These are phyloP conservation scores for Spea hammondii DNA, from an alignment of 2,797 vertebrate genomes.

Conservation along the genomic window DNA sequence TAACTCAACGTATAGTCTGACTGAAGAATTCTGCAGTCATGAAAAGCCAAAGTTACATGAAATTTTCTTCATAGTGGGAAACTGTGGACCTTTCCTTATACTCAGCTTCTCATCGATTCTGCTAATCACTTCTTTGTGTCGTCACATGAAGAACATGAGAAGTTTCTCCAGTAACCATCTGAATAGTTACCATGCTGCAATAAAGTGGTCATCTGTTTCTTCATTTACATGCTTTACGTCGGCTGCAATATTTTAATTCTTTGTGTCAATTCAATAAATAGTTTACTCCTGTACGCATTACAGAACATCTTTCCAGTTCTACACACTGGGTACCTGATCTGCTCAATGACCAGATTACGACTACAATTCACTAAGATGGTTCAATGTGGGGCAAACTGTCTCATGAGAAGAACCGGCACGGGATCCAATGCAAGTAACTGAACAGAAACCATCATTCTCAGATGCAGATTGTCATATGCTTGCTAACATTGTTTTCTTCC, in stretches of 20 bases:
- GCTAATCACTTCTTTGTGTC: not conserved
- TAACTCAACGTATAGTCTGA: not conserved
- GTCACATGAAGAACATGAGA: not conserved
- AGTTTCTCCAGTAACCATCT: not conserved
- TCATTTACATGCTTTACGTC: not conserved
- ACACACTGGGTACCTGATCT: not conserved
- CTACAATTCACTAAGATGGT: not conserved
- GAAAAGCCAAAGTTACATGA: not conserved
- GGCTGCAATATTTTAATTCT: not conserved
- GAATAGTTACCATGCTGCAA: not conserved
- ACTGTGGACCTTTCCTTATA: not conserved
- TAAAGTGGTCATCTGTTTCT: not conserved
- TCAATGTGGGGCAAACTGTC: not conserved
- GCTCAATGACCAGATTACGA: not conserved
- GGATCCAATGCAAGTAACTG: not conserved
- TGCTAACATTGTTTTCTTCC: no score
- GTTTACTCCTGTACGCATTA: no score
- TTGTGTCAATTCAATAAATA: not conserved
- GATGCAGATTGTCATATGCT: no score
- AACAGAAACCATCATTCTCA: no score
- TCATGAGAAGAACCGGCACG: not conserved
- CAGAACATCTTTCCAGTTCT: not conserved
- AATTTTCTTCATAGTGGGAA: not conserved
- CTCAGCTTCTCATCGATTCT: not conserved
- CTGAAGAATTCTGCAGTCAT: not conserved